Evolutionary conservation across 2,113 vertebrate species (phyloP).

Genomic region (Corythaeola cristata): DNA sequence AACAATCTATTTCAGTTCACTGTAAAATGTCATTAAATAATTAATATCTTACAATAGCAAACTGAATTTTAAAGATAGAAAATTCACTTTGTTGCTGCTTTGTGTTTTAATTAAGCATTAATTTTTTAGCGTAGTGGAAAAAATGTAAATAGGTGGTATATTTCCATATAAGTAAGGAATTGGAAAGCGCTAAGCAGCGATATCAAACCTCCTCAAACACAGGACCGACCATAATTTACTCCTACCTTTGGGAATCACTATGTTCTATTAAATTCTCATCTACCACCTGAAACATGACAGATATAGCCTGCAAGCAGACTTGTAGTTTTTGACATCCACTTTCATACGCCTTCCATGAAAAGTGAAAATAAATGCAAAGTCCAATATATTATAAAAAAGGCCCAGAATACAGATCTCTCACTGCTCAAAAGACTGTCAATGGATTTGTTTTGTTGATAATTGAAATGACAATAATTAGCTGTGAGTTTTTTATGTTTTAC

Average conservation of each 20-base stretch:
- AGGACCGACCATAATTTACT: not conserved
- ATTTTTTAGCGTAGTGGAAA: not conserved
- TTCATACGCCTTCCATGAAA: not conserved
- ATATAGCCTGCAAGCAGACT: not conserved
- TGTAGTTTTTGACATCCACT: not conserved
- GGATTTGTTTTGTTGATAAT: not conserved
- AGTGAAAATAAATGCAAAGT: not conserved
- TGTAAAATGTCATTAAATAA: not conserved
- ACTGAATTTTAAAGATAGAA: not conserved
- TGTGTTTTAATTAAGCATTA: not conserved
- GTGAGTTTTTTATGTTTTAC: not conserved
- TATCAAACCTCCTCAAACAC: not conserved
- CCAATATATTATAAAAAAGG: not conserved
- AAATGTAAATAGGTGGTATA: not conserved
- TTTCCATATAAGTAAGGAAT: not conserved
- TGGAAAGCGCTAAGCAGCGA: not conserved
- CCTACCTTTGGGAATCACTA: not conserved
- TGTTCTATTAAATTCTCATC: not conserved
- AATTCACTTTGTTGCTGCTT: not conserved
- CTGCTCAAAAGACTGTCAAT: not conserved
- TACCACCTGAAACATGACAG: not conserved
- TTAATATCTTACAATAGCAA: not conserved
- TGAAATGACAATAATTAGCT: not conserved
- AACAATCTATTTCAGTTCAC: not conserved
- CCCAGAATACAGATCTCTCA: not conserved